Conservation (phyloP, 2,888 invertebrate species). For the Hyles lineata region DNA sequence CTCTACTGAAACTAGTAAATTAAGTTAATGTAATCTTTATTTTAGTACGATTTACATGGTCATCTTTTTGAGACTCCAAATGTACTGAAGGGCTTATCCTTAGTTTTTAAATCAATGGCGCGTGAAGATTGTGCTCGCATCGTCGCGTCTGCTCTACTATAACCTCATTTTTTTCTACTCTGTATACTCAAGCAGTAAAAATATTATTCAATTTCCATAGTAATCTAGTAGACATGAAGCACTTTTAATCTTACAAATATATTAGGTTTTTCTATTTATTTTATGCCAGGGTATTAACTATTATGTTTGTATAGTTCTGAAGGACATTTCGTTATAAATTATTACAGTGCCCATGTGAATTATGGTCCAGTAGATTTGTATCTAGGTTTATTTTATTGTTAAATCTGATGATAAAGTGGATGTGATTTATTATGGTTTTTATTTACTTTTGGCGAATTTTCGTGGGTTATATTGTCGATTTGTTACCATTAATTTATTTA, state of each 20-base stretch:
- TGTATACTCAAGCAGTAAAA: no score
- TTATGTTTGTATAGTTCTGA: slow-evolving; percentile 7
- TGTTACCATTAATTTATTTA: no score
- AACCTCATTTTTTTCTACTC: no score
- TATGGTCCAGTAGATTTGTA: slow-evolving; percentile 3
- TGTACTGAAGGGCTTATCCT: no score
- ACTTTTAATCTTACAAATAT: background rate
- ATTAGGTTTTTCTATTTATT: background rate
- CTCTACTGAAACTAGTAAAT: no score
- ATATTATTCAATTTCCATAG: background rate
- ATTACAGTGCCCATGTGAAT: background rate
- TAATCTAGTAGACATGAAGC: background rate
- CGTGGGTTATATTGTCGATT: no score
- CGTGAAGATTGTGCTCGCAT: no score
- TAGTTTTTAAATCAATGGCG: no score
- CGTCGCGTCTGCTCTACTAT: no score
- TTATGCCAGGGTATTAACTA: background rate
- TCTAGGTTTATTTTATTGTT: background rate
- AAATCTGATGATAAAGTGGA: slow-evolving; percentile 16
- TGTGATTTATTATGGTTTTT: background rate
- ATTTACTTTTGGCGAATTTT: background rate
- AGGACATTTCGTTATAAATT: slow-evolving; percentile 3
- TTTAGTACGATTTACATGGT: no score
- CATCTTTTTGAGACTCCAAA: no score
- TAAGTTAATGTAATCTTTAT: no score